Conservation (phyloP, 2,888 invertebrate species). For the Drosophila multiciliata region DNA sequence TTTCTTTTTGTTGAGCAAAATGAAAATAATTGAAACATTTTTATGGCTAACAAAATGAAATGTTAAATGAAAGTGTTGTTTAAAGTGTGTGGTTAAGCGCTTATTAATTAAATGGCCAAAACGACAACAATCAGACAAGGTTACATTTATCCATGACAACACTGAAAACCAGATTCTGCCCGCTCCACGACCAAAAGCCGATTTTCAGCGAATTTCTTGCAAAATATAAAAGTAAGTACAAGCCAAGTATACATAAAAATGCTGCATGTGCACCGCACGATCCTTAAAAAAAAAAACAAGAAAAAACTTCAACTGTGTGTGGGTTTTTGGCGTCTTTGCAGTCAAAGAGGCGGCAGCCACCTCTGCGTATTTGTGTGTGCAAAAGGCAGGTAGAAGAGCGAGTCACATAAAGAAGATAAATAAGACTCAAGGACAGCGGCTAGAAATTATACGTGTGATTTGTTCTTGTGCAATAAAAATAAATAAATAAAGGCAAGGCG, state of each 20-base stretch:
- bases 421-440: constrained; percentile 74
- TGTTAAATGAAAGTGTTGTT: constrained; percentile 71
- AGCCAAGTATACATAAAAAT: constrained; percentile 50
- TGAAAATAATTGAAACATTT: constrained; percentile 38
- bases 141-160: constrained; percentile 50
- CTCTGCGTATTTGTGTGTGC: constrained; percentile 36
- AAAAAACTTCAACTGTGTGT: constrained; percentile 33
- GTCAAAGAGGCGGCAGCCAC: constrained; percentile 55
- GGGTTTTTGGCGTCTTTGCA: constrained; percentile 62
- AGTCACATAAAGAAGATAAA: constrained; percentile 40
- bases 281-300: constrained; percentile 20
- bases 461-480: constrained; percentile 50
- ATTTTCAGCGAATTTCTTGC: constrained; percentile 59
- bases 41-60: constrained; percentile 55
- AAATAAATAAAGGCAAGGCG: constrained; percentile 16
- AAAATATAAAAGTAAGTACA: constrained; percentile 64
- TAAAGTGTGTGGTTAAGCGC: constrained; percentile 41
- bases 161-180: constrained; percentile 24
- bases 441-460: constrained; percentile 61
- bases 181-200: constrained; percentile 38
- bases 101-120: constrained; percentile 53
- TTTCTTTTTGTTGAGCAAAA: constrained; percentile 66
- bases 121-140: constrained; percentile 45
- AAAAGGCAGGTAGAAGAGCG: constrained; percentile 66
- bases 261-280: constrained; percentile 39